Base-by-base conservation (phyloP, 1,140 invertebrate species). In the Pygmarrhopalites habei region DNA sequence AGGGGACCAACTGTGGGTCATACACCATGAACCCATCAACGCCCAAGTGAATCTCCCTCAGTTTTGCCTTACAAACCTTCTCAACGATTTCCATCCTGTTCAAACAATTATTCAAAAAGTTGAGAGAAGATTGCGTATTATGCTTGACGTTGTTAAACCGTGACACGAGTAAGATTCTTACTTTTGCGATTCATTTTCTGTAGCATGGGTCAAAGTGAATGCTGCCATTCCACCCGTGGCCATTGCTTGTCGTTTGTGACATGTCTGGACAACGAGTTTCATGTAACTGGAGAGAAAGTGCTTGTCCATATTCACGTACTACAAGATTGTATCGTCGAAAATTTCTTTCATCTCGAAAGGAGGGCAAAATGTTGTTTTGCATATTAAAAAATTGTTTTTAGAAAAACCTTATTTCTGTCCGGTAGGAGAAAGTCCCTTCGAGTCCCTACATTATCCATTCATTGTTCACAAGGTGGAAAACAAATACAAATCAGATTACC, bases 181-280 rank as follows among this genome's bases (percentile, higher is more conserved):
- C 28, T 26, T 30, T 52, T 10, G 2, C 5, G 3, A 7, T 28
- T 52, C 49, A 17, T 26, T 52, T 10, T 7, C 12, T 7, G 23
- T 21, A 35, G 15, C 32, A 7, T 5, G 15, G 12, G 46, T 51
- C 84, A 73, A 61, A 82, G 77, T 44, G 76, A 73, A 4, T 2
- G 85, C 84, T 1, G 82, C 81, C 86, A 88, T 87, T 29, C 85
- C 86, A 1, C 85, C 83, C 4, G 85, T 88, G 5, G 85, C 85
- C 46, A 80, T 79, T 4, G 84, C 83, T 10, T 79, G 80, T 46
- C 81, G 76, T 30, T 72, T 76, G 70, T 86, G 86, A 71, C 84
- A 85, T 21, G 78, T 81, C 44, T 78, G 76, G 15, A 87, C 78
- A 0, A 85, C 79, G 14, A 85, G 72, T 55, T 79, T 74, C 76